phyloP scores from a whole-genome alignment of 2,797 vertebrate species.

The Amazona ochrocephala region DNA sequence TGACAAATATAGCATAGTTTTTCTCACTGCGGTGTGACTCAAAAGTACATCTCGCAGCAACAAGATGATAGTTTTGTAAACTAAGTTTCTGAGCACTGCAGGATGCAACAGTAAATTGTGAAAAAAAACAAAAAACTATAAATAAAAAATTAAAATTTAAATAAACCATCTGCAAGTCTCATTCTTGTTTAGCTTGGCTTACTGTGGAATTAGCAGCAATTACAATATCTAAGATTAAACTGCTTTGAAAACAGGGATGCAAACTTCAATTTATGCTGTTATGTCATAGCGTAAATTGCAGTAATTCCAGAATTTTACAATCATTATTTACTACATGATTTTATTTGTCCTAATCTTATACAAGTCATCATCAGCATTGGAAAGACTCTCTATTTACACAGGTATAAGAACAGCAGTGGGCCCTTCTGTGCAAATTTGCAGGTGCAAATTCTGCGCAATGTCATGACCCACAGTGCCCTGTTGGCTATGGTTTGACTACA shows the following conservation, averaged over 20 bases:
- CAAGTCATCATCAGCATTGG: background rate
- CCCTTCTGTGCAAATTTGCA: background rate
- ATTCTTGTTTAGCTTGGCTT: background rate
- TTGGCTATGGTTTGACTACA: background rate
- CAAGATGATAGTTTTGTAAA: background rate
- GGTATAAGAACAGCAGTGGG: background rate
- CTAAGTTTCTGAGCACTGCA: background rate
- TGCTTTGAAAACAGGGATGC: background rate
- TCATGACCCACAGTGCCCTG: background rate
- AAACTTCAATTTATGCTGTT: background rate
- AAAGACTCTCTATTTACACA: background rate
- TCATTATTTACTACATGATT: background rate
- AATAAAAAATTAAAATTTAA: background rate
- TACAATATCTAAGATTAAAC: background rate
- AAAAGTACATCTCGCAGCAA: background rate
- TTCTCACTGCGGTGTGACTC: background rate
- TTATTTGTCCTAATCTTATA: background rate
- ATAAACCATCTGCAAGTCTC: background rate
- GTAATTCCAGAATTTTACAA: background rate
- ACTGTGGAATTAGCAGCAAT: background rate
- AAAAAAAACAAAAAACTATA: background rate
- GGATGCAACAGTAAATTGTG: background rate
- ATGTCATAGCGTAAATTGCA: background rate
- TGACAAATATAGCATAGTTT: conserved; percentile 30
- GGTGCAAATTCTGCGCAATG: background rate